Base-by-base conservation (phyloP, 2,888 invertebrate species). In the Drosophila subquinaria region DNA sequence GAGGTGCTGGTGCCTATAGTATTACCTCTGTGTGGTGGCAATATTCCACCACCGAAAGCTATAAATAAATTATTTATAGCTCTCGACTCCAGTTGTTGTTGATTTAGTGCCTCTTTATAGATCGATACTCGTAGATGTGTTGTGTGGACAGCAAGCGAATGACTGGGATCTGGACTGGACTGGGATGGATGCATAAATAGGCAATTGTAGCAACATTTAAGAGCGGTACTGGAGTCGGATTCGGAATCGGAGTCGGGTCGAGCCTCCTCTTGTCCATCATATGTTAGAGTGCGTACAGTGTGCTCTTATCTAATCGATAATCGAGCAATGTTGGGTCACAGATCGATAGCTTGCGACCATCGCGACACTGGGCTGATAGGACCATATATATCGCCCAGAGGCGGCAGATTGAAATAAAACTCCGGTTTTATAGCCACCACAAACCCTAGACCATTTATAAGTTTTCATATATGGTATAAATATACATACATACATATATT, bases 21-120 rank as follows among this genome's bases (percentile, higher is more conserved):
- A 67, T 64, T 85, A 80, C 87, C 87, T 88, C 89, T 90, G 89
- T 86, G 84, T 90, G 90, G 87, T 86, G 85, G 90, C 90, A 81
- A 79, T 87, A 87, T 83, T 82, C 81, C 87, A 79, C 89, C 89
- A 89, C 83, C 73, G 73, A 74, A 76, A 85, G 89, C 79, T 88
- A 82, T 89, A 90, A 90, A 90, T 88, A 86, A 90, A 79, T 83
- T 85, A 88, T 91, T 91, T 91, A 92, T 79, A 78, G 81, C 89
- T 82, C 79, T 78, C 47, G 82, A 79, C 79, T 90, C 80, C 72
- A 80, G 69, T 71, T 65, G 66, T 61, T 55, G 83, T 91, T 91
- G 88, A 92, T 91, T 90, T 90, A 88, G 89, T 90, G 91, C 82
- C 87, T 77, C 76, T 88, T 79, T 76, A 74, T 88, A 87, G 85